phyloP scores from a whole-genome alignment of 2,113 vertebrate genomes.

The Cavia aperea region DNA sequence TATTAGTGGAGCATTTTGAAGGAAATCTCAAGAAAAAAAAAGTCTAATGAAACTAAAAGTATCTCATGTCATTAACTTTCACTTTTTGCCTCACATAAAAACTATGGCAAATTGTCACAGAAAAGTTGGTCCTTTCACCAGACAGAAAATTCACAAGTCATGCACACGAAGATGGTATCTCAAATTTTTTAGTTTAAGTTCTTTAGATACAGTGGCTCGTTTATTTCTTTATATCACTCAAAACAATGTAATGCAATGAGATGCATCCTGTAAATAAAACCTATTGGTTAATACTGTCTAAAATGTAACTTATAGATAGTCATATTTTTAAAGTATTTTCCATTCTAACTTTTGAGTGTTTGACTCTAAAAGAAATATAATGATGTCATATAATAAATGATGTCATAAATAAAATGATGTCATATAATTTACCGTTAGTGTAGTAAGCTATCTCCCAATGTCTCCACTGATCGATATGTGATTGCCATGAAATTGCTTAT shows the following conservation, averaged over 20 bases:
- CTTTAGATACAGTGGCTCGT: neutral
- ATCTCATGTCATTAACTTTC: neutral
- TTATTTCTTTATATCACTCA: neutral
- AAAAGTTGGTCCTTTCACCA: neutral
- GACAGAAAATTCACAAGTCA: neutral
- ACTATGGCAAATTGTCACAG: neutral
- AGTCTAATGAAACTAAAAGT: neutral
- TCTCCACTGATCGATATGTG: neutral
- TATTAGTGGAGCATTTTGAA: neutral
- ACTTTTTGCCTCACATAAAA: slow-evolving; percentile 4
- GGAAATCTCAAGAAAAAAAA: neutral
- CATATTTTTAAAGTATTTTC: neutral
- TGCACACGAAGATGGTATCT: neutral
- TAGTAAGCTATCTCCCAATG: neutral
- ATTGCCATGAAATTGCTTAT: neutral
- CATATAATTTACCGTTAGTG: neutral
- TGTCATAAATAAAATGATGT: neutral
- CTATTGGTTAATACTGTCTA: neutral
- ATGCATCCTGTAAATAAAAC: neutral
- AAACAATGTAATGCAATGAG: neutral
- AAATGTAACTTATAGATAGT: slow-evolving; percentile 5
- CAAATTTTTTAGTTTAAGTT: neutral
- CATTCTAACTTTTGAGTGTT: neutral
- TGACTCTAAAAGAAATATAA: neutral
- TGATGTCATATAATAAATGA: neutral